Evolutionary conservation across 2,113 vertebrate genomes (phyloP), one percentile per base, ranked within the genome.

Genomic region (Albula glossodonta): DNA sequence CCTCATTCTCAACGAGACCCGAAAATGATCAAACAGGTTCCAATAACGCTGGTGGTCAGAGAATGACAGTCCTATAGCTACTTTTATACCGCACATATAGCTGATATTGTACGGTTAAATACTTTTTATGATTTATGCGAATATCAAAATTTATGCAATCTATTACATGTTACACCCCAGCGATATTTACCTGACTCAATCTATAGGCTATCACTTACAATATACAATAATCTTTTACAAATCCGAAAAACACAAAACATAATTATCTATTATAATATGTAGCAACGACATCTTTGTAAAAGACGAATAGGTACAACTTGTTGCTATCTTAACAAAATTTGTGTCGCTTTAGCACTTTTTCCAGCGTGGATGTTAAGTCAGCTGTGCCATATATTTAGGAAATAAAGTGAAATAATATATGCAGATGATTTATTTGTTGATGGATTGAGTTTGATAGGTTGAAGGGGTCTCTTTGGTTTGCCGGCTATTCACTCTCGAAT

Each of bases 401-500:
- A 74, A 74, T 74, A 74, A 74, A 74, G 70, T 74, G 70, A 74
- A 74, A 79, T 79, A 50, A 49, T 79, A 25, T 49, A 83, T 84
- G 85, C 83, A 25, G 19, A 48, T 85, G 80, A 87, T 88, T 60
- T 85, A 81, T 86, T 57, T 85, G 51, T 84, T 89, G 89, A 91
- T 81, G 63, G 87, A 89, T 89, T 86, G 78, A 78, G 77, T 87
- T 79, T 87, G 88, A 88, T 84, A 81, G 81, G 60, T 81, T 83
- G 81, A 51, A 77, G 78, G 82, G 80, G 31, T 81, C 80, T 82
- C 78, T 81, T n/a, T 50, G 52, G 51, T 88, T 78, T 88, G 70
- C 57, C 87, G 60, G 63, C 86, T 80, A 84, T 84, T 85, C 88
- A 86, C 83, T 86, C 87, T 90, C 74, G 86, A 80, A 90, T 90